phyloP scores from a whole-genome alignment of 2,888 invertebrate species.

The Metellina segmentata region DNA sequence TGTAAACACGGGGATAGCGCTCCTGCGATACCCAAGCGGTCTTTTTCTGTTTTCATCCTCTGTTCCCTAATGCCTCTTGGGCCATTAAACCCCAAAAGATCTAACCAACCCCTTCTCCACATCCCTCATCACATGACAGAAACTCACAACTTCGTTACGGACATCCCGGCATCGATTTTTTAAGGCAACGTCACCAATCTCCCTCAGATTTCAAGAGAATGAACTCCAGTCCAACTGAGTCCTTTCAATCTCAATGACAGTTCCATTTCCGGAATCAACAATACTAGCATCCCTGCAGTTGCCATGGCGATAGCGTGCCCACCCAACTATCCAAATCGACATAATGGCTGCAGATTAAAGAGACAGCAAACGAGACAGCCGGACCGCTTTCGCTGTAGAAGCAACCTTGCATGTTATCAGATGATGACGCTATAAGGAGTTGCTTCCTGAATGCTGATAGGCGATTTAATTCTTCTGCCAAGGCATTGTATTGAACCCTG shows the following conservation, averaged over 20 bases:
- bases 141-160: background rate
- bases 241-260: background rate
- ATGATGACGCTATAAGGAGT: slow-evolving; percentile 43
- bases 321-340: background rate
- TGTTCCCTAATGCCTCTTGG: too few relatives aligned
- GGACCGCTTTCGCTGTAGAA: slow-evolving; percentile 11
- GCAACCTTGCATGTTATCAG: slow-evolving; percentile 55
- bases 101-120: background rate
- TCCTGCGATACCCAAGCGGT: too few relatives aligned
- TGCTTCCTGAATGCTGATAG: slow-evolving; percentile 43
- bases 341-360: background rate
- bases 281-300: background rate
- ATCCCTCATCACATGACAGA: background rate
- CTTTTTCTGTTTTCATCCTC: too few relatives aligned
- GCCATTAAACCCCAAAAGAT: background rate
- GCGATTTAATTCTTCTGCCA: background rate
- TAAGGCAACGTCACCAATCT: background rate
- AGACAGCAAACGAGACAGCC: background rate
- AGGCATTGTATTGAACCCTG: background rate
- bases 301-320: background rate
- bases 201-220: background rate
- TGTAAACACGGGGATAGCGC: too few relatives aligned
- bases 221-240: background rate
- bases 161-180: background rate
- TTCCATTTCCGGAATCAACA: background rate